Evolutionary conservation across 1,140 invertebrate species (phyloP), one percentile per base, ranked within the genome.

Genomic region (Drosophila biarmipes): DNA sequence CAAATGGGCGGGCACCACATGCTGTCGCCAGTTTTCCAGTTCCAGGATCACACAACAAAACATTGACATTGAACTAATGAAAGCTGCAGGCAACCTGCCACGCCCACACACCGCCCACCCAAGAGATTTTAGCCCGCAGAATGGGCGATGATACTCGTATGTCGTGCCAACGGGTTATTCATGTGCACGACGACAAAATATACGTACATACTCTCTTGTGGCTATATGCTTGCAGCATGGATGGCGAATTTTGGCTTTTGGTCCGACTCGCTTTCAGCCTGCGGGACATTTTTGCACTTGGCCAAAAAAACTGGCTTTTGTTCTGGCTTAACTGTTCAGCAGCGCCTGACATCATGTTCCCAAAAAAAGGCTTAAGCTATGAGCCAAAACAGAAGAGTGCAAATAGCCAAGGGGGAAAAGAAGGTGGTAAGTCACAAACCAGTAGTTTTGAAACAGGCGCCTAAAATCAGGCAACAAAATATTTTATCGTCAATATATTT

Each of bases 21-120:
- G 56, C 27, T 45, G 37, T 29, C 38, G 46, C 21, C 4, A 45
- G 52, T 55, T 29, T 15, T 21, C n/a, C 58, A 27, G 34, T 19
- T 27, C 17, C 45, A 38, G 48, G 71, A 52, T 53, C 53, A 40
- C 24, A 67, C 63, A 54, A 80, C 68, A 71, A 69, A 82, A 82
- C 80, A 84, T 79, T 75, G 71, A 53, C 80, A 75, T 75, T 75
- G 61, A 84, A 84, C 80, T 84, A 84, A 84, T 84, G 75, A 84
- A 84, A 79, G 56, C 80, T 84, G 56, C 71, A 84, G 80, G 80
- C 80, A 42, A 14, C 52, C 38, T 58, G 51, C 63, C 49, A 48
- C 55, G 29, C 42, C 40, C 40, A 45, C 29, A 8, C 6, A n/a
- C 4, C 11, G 4, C 40, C 31, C 48, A 49, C 48, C 31, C 40